Conservation (phyloP, 2,797 vertebrate genomes). For the Fistularia commersonii region DNA sequence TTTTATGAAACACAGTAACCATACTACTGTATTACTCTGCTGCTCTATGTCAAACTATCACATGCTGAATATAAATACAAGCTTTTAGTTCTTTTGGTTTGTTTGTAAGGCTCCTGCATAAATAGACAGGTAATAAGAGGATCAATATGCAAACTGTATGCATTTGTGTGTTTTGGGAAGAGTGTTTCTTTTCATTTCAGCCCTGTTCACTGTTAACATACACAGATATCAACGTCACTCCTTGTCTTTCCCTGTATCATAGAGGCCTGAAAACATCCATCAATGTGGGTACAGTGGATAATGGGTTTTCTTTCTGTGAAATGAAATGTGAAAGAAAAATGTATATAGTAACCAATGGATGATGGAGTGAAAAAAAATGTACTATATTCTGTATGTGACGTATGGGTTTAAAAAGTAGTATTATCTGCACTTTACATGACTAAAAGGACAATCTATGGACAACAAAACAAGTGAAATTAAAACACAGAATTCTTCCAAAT, state of each 20-base stretch:
- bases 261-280: conserved; percentile 65
- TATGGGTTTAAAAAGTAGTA: conserved; percentile 68
- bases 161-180: conserved; percentile 53
- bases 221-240: conserved; percentile 43
- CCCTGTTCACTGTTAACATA: conserved; percentile 52
- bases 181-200: conserved; percentile 36
- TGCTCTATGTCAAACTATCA: conserved; percentile 25
- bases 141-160: conserved; percentile 69
- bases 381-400: conserved; percentile 68
- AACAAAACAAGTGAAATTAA: conserved; percentile 52
- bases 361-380: conserved; percentile 54
- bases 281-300: conserved; percentile 60
- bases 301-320: conserved; percentile 73
- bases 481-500: conserved; percentile 72
- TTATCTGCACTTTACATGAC: conserved; percentile 79
- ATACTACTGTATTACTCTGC: conserved; percentile 39
- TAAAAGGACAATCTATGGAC: conserved; percentile 74
- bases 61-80: conserved; percentile 37
- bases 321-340: conserved; percentile 67
- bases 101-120: conserved; percentile 29
- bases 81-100: conserved; percentile 28
- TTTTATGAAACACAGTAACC: conserved; percentile 12
- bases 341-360: conserved; percentile 62
- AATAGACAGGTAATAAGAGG: conserved; percentile 30
- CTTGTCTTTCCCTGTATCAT: conserved; percentile 35